phyloP scores from a whole-genome alignment of 2,113 vertebrate genomes.

The Gobiocypris rarus region DNA sequence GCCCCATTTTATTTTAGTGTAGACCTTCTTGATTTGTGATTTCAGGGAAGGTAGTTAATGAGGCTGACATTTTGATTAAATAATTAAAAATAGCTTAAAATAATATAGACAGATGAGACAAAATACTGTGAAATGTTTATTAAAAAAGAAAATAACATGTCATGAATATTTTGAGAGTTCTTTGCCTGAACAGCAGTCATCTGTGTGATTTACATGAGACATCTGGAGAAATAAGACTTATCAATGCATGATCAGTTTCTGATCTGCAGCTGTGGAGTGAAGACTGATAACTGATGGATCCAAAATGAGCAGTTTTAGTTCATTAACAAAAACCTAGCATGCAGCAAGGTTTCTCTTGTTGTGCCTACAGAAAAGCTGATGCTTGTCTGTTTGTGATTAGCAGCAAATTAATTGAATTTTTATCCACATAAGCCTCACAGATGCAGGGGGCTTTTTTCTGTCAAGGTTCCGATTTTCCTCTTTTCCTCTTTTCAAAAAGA shows the following conservation, averaged over 20 bases:
- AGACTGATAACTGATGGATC: constrained; percentile 39
- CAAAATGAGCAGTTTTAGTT: constrained; percentile 36
- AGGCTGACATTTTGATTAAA: neutral
- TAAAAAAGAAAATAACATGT: neutral
- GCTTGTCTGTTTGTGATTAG: constrained; percentile 45
- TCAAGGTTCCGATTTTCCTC: constrained; percentile 35
- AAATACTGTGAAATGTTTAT: neutral
- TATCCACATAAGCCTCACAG: constrained; percentile 39
- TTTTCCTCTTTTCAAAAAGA: constrained; percentile 15
- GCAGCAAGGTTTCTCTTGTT: constrained; percentile 21
- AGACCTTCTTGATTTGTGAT: neutral
- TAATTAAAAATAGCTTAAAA: neutral
- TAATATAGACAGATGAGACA: neutral
- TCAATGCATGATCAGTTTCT: constrained; percentile 40
- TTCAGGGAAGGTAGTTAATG: neutral
- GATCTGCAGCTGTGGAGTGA: constrained; percentile 22
- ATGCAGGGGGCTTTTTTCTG: constrained; percentile 9
- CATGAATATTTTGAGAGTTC: neutral
- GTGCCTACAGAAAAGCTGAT: constrained; percentile 26
- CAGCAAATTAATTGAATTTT: constrained; percentile 49
- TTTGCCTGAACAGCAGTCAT: neutral
- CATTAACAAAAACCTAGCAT: constrained; percentile 41
- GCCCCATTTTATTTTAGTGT: neutral
- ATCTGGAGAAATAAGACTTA: constrained; percentile 29
- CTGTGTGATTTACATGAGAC: constrained; percentile 30